A percentile compares a stretch with the other conserved stretches of the same genome.
These are phyloP conservation scores for Proteles cristata DNA, from an alignment of 2,113 vertebrate genomes.

Conservation along the genomic window DNA sequence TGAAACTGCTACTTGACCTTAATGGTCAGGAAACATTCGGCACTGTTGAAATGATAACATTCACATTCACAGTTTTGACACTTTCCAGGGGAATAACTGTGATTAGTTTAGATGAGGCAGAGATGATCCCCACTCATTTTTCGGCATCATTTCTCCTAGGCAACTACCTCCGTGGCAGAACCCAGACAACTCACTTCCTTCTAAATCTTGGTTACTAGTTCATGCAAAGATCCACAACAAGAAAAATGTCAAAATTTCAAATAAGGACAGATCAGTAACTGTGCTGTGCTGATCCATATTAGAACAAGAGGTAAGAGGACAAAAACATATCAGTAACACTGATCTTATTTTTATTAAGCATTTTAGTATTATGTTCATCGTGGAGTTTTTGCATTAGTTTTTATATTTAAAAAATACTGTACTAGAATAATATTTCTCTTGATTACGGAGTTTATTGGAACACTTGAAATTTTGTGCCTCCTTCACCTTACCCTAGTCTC, in stretches of 20 bases:
- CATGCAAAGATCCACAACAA: constrained; percentile 22
- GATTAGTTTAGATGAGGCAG: background rate
- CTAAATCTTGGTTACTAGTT: background rate
- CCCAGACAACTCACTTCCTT: background rate
- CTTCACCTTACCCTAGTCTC: background rate
- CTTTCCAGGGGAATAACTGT: background rate
- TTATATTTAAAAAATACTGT: background rate
- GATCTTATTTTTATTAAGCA: constrained; percentile 1
- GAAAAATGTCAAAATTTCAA: constrained; percentile 20
- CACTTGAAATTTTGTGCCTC: background rate
- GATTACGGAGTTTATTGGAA: background rate
- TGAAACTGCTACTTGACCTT: background rate
- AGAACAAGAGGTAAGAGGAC: background rate
- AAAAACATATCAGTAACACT: background rate
- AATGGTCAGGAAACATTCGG: background rate
- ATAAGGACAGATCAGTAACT: background rate
- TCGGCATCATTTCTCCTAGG: background rate
- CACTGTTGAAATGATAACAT: background rate
- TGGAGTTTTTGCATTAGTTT: background rate
- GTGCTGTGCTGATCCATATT: background rate
- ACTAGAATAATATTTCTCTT: background rate
- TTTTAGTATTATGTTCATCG: background rate
- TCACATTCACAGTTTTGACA: background rate
- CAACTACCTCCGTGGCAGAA: background rate
- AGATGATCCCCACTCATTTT: background rate